Evolutionary conservation across 2,888 invertebrate species (phyloP).

Genomic region (Xylophagus ater): DNA sequence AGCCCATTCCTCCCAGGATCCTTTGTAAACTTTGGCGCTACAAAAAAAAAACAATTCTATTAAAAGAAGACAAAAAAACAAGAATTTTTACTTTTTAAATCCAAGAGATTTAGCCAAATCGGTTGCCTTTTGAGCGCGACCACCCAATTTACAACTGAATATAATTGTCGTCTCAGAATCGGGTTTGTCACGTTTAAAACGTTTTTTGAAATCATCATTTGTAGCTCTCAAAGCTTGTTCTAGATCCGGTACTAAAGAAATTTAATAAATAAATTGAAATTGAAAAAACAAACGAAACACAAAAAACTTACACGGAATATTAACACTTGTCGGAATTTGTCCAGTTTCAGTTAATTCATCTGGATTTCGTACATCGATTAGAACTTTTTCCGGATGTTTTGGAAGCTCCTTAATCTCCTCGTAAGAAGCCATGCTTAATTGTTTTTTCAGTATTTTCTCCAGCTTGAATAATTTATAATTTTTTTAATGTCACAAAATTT

Average conservation of each 20-base stretch:
- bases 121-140: constrained; percentile 53
- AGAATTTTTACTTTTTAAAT: constrained; percentile 28
- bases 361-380: constrained; percentile 69
- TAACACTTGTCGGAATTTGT: constrained; percentile 59
- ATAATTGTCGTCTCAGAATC: constrained; percentile 47
- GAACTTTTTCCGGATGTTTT: constrained; percentile 41
- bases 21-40: constrained; percentile 34
- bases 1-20: constrained; percentile 39
- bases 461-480: no score
- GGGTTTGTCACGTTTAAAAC: constrained; percentile 46
- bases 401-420: constrained; percentile 43
- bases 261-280: neutral
- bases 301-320: constrained; percentile 57
- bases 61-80: constrained; percentile 13
- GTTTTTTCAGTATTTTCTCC: neutral
- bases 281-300: neutral
- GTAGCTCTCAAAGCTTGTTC: constrained; percentile 28
- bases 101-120: constrained; percentile 38
- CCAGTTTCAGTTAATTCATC: constrained; percentile 60
- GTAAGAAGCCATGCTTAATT: constrained; percentile 32
- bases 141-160: constrained; percentile 59
- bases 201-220: constrained; percentile 32
- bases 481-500: no score
- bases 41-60: constrained; percentile 8
- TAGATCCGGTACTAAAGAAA: constrained; percentile 27